Evolutionary conservation across 2,888 invertebrate genomes (phyloP), one percentile per base, ranked within the genome.

Genomic region (Melieria omissa): DNA sequence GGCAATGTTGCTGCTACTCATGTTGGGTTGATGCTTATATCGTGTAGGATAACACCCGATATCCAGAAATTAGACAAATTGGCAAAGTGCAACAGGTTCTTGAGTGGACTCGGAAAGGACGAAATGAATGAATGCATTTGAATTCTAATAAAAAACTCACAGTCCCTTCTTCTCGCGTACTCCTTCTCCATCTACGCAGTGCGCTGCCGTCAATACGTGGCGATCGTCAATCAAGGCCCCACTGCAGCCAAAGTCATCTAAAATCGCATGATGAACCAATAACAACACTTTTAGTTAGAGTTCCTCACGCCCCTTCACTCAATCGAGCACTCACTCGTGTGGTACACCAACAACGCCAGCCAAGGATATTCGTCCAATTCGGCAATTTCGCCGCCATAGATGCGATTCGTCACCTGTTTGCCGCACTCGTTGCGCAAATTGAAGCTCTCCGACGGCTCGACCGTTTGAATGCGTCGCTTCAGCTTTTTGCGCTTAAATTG

Each of bases 351-450:
- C 41, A 91, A 77, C 0, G 89, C 89, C 88, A 91, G 88, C 91
- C 91, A 91, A 0, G 91, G 91, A 81, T 90, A 91, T 79, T 91
- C 91, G 70, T 90, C 90, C 5, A 90, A 79, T n/a, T 90, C 90
- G 0, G 91, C 90, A 60, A 89, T 86, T 70, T 88, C 88, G 9
- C 92, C 92, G 62, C 90, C 91, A 75, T 89, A 89, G 64, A 92
- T 90, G 64, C 89, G 88, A 81, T 92, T 89, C n/a, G 88, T 89
- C 63, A 88, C 88, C 52, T 88, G 88, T 29, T 88, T 81, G 7
- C 92, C 92, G 75, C 92, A 92, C 65, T 88, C 86, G 58, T 85
- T 85, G 55, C 79, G 76, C 61, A 85, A 72, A 76, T 83, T 82
- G 41, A 81, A 85, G 5, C 81, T 81, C 4, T 81, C 80, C 16